Conservation (phyloP, 1,140 invertebrate species). For the Bacillus rossius region DNA sequence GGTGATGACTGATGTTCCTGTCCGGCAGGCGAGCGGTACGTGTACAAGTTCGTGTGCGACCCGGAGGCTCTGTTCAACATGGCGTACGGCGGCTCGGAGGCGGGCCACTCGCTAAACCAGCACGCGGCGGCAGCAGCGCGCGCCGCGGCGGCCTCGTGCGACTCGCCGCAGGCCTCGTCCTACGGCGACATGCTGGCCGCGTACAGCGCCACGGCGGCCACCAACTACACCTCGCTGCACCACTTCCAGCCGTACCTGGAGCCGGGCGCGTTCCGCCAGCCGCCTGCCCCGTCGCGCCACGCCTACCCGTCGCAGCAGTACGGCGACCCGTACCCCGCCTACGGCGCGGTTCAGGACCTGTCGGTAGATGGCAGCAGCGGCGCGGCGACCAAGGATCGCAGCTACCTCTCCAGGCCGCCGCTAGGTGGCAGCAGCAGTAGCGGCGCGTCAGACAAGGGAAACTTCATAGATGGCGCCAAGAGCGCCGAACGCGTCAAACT, state of each 20-base stretch:
- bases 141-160: background rate
- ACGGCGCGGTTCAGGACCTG: background rate
- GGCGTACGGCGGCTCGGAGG: constrained; percentile 46
- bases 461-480: too few relatives aligned
- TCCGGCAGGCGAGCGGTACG: constrained; percentile 84
- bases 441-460: too few relatives aligned
- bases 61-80: constrained; percentile 89
- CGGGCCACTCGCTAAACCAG: background rate
- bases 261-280: background rate
- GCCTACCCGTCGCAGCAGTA: too few relatives aligned
- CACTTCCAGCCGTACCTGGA: constrained; percentile 11
- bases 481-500: too few relatives aligned
- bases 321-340: background rate
- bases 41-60: constrained; percentile 95
- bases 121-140: background rate
- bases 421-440: too few relatives aligned
- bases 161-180: background rate
- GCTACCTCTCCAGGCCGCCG: too few relatives aligned
- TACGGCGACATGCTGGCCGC: constrained; percentile 6
- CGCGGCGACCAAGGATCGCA: too few relatives aligned
- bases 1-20: too few relatives aligned
- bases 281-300: too few relatives aligned
- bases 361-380: too few relatives aligned
- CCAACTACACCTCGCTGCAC: constrained; percentile 1
- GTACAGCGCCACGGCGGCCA: constrained; percentile 4